A percentile compares a stretch with the other conserved stretches of the same genome.
phyloP scores from a whole-genome alignment of 2,888 invertebrate species.

The Eudemis profundana region DNA sequence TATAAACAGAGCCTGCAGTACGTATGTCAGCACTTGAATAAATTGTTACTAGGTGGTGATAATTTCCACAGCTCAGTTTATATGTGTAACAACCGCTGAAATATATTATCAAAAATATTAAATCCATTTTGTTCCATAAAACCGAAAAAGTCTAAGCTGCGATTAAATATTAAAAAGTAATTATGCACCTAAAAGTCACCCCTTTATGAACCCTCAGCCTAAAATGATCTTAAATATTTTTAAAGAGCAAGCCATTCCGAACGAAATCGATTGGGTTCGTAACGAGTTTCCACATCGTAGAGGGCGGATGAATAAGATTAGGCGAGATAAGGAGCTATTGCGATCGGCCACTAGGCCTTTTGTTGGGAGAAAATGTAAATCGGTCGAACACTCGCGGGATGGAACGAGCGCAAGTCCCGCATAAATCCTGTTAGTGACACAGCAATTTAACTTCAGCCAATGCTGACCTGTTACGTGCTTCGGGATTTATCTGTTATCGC shows the following conservation, averaged over 20 bases:
- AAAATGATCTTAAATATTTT: constrained; percentile 48
- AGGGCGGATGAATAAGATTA: constrained; percentile 65
- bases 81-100: too few species aligned
- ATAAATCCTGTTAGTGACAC: constrained; percentile 64
- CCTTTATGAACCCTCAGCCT: constrained; percentile 8
- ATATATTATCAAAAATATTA: too few species aligned
- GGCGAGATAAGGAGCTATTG: constrained; percentile 61
- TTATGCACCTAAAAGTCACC: constrained; percentile 6
- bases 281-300: constrained; percentile 60
- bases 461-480: constrained; percentile 57
- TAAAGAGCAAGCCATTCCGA: constrained; percentile 47
- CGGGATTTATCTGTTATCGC: constrained; percentile 51
- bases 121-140: not conserved
- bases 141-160: not conserved
- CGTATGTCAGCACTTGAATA: constrained; percentile 28
- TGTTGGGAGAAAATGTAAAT: constrained; percentile 67
- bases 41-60: constrained; percentile 2
- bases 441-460: constrained; percentile 66
- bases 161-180: constrained; percentile 1
- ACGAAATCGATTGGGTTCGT: constrained; percentile 55
- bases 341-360: constrained; percentile 58
- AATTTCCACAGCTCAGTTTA: not conserved
- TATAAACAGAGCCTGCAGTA: constrained; percentile 23
- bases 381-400: constrained; percentile 46
- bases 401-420: constrained; percentile 32